Conservation (phyloP, 2,113 vertebrate species). For the Corydoras maculifer region DNA sequence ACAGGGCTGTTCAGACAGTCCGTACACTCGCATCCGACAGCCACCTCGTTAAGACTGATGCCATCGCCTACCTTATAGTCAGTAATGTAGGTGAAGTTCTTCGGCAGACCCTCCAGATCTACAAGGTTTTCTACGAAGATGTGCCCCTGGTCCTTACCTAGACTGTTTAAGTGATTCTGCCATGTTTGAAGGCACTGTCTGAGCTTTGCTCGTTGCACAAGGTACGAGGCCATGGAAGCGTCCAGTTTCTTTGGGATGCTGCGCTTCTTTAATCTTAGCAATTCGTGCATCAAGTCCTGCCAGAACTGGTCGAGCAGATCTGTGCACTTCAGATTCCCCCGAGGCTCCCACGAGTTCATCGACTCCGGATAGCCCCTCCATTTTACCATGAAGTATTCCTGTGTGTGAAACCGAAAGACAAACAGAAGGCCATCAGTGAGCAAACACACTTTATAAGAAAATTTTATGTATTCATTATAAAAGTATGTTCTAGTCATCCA, state of each 20-base stretch:
- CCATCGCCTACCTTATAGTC: constrained; percentile 73
- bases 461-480: too few species aligned
- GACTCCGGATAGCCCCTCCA: constrained; percentile 68
- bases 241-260: constrained; percentile 57
- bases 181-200: constrained; percentile 60
- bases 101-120: constrained; percentile 71
- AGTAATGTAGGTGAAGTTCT: constrained; percentile 73
- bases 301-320: constrained; percentile 68
- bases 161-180: constrained; percentile 67
- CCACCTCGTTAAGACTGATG: constrained; percentile 62
- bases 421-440: too few species aligned
- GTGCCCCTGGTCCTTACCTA: constrained; percentile 61
- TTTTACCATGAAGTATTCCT: constrained; percentile 60
- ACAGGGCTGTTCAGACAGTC: constrained; percentile 61
- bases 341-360: constrained; percentile 69
- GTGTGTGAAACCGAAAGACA: not conserved
- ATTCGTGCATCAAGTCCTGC: constrained; percentile 63
- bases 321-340: constrained; percentile 66
- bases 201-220: constrained; percentile 70
- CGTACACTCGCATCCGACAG: constrained; percentile 69
- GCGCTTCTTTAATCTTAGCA: constrained; percentile 46
- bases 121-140: constrained; percentile 71
- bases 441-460: too few species aligned
- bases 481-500: too few species aligned
- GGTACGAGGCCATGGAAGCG: constrained; percentile 50